Conservation (phyloP, 2,888 invertebrate genomes). For the Oxytorus armatus region DNA sequence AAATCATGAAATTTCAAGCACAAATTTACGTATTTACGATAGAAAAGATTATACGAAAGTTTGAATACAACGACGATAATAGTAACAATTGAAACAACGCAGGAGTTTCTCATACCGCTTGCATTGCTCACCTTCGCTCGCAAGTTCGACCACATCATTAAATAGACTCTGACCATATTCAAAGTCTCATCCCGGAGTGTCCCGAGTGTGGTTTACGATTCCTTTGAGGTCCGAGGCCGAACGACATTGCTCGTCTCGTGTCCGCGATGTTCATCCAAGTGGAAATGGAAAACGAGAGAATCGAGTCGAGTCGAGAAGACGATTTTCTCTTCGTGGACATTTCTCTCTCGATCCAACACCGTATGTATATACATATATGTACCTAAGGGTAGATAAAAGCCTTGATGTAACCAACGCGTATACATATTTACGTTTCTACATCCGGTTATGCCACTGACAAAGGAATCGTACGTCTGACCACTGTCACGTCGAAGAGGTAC, state of each 20-base stretch:
- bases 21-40: too few species aligned
- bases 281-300: constrained; percentile 79
- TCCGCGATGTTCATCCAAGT: constrained; percentile 77
- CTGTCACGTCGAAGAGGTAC: constrained; percentile 36
- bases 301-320: constrained; percentile 69
- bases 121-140: background rate
- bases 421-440: constrained; percentile 47
- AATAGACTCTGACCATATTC: constrained; percentile 77
- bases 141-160: constrained; percentile 82
- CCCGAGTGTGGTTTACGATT: constrained; percentile 77
- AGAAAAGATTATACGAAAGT: background rate
- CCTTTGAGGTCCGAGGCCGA: constrained; percentile 78
- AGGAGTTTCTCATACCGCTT: constrained; percentile 70
- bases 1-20: too few species aligned
- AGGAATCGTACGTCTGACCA: constrained; percentile 36
- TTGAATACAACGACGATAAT: background rate
- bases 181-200: constrained; percentile 60
- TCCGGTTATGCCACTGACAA: constrained; percentile 51
- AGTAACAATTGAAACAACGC: background rate
- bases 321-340: constrained; percentile 45
- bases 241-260: constrained; percentile 61
- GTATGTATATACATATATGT: constrained; percentile 16
- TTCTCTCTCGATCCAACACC: constrained; percentile 16
- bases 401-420: constrained; percentile 44
- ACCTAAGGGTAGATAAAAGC: constrained; percentile 34